Evolutionary conservation across 2,113 vertebrate species (phyloP), one percentile per base, ranked within the genome.

Genomic region (Hydrochoerus hydrochaeris): DNA sequence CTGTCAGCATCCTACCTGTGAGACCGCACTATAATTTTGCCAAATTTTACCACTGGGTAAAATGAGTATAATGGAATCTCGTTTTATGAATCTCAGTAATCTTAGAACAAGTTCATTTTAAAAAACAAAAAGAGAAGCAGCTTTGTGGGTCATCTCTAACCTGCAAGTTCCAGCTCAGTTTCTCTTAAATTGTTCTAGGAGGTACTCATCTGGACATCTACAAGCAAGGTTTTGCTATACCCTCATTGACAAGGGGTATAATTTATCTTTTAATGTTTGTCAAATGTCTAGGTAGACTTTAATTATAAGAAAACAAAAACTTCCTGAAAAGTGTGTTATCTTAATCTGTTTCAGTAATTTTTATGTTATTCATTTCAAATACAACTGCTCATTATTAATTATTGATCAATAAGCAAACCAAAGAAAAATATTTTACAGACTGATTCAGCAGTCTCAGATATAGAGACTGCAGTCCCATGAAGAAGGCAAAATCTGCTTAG

Each of bases 281-380:
- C 63, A 87, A 54, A 30, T 3, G 52, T 93, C 49, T 77, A 30
- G 13, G 5, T 49, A 30, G 10, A 87, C 52, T 82, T 90, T 86
- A 57, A 77, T 71, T 84, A 49, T 35, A 58, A 58, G 62, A 63
- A 88, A 73, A 71, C 3, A 35, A 83, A 75, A 85, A 69, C 14
- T 35, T 44, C 12, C 16, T 52, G n/a, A 86, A 92, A 94, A 54
- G 9, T 17, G 16, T 26, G 20, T 26, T 85, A 67, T 41, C 60
- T 95, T 71, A 77, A 73, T 52, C 82, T 81, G 46, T 73, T 67
- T 93, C 30, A 93, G 3, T 85, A 85, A 49, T 82, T 91, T 91
- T 73, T 58, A 58, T 4, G 16, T 41, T 69, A 87, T 69, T 80
- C 54, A 35, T 81, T 96, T 92, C 52, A 82, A 91, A 77, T 28